These are phyloP conservation scores for Zoanthus gigantus DNA, from an alignment of 92 coral and sea anemone genomes.

Conservation along the genomic window DNA sequence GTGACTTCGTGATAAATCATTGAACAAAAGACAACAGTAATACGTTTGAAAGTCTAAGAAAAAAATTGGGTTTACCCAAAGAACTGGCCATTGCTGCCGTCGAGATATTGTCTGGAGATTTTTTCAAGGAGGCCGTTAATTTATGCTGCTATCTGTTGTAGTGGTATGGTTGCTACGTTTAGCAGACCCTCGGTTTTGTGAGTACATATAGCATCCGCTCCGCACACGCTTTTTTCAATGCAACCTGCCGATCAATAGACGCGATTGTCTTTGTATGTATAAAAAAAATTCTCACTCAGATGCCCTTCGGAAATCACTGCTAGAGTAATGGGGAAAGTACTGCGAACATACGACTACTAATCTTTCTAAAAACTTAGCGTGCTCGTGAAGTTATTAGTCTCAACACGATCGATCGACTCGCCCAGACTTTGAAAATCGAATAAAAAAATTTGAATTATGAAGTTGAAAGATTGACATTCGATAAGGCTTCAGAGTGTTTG, in stretches of 20 bases:
- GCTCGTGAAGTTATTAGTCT: background rate
- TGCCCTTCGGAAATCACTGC: conserved; percentile 19
- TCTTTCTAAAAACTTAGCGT: conserved; percentile 4
- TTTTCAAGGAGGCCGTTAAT: background rate
- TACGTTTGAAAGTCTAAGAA: conserved; percentile 6
- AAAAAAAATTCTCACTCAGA: conserved; percentile 10
- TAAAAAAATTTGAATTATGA: conserved; percentile 37
- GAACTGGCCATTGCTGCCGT: conserved; percentile 93
- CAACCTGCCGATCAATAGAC: conserved; percentile 20
- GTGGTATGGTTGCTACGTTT: conserved; percentile 11
- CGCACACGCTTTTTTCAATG: background rate
- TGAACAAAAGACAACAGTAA: background rate
- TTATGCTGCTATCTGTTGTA: background rate
- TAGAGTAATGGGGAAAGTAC: background rate
- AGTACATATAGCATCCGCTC: conserved; percentile 10
- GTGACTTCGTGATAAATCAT: background rate
- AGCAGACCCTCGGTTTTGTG: background rate
- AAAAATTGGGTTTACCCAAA: conserved; percentile 79
- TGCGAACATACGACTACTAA: background rate
- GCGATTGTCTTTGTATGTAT: conserved; percentile 9
- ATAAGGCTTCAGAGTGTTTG: conserved; percentile 18
- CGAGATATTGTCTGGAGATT: conserved; percentile 45
- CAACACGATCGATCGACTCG: background rate
- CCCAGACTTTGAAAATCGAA: conserved; percentile 30
- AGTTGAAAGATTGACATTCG: conserved; percentile 43